These are phyloP conservation scores for Lates calcarifer DNA, from an alignment of 2,113 vertebrate genomes.

Conservation along the genomic window DNA sequence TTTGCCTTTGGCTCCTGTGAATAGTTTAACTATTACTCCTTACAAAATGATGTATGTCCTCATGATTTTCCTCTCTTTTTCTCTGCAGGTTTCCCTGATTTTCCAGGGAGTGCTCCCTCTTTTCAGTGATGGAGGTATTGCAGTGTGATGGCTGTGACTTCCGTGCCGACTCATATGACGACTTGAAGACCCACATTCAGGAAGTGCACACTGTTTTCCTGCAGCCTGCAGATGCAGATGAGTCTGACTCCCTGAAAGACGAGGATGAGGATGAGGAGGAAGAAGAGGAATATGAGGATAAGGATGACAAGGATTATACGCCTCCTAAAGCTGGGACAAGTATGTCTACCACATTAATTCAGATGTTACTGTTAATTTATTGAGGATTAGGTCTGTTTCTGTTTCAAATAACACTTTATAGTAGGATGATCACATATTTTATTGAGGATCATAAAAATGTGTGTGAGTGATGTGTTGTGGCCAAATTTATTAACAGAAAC, in stretches of 20 bases:
- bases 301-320: conserved; percentile 90
- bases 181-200: conserved; percentile 97
- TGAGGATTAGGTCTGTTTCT: conserved; percentile 43
- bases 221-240: conserved; percentile 94
- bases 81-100: conserved; percentile 91
- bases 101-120: conserved; percentile 85
- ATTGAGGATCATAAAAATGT: background rate
- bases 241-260: conserved; percentile 80
- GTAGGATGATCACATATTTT: conserved; percentile 5
- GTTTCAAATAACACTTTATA: conserved; percentile 8
- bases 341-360: conserved; percentile 75
- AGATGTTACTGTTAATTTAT: conserved; percentile 56
- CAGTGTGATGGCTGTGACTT: conserved; percentile 99
- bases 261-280: conserved; percentile 91
- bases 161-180: conserved; percentile 95
- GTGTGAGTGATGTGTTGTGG: background rate
- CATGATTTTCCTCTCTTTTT: conserved; percentile 4
- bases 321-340: conserved; percentile 90
- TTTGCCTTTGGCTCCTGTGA: background rate
- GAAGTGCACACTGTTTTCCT: conserved; percentile 98
- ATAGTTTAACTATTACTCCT: background rate
- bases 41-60: conserved; percentile 6
- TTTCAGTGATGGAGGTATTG: conserved; percentile 94
- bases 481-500: background rate
- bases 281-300: conserved; percentile 88